A percentile compares a stretch with the other conserved stretches of the same genome.
phyloP scores from a whole-genome alignment of 2,797 vertebrate species.

The Poeciliopsis gracilis region DNA sequence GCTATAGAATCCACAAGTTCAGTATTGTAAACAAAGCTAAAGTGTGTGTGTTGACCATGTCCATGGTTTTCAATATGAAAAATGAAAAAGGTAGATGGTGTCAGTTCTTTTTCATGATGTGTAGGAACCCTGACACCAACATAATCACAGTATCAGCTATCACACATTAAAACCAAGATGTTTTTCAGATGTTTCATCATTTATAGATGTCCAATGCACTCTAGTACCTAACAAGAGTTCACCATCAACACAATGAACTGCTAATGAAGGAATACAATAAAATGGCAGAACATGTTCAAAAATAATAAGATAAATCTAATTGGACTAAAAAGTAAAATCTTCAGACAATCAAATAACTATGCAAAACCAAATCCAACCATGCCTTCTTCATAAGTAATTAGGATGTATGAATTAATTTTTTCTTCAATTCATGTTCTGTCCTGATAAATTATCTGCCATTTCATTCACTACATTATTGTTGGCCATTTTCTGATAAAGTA shows the following conservation, averaged over 20 bases:
- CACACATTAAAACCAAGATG: neutral
- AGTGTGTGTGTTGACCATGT: too few relatives aligned
- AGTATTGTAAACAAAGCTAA: too few relatives aligned
- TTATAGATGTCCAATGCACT: neutral
- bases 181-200: neutral
- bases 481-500: neutral
- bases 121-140: neutral
- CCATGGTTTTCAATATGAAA: too few relatives aligned
- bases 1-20: too few relatives aligned
- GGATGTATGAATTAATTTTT: neutral
- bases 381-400: neutral
- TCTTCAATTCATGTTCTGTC: neutral
- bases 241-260: neutral
- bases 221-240: neutral
- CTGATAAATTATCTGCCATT: slow-evolving; percentile 3
- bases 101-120: neutral
- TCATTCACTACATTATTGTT: slow-evolving; percentile 11
- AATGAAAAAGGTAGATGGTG: neutral
- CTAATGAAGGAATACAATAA: slow-evolving; percentile 1
- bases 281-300: neutral
- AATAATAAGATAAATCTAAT: neutral
- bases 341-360: neutral
- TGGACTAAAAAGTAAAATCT: neutral
- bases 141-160: neutral
- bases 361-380: neutral